These are phyloP conservation scores for Epiblema foenella DNA, from an alignment of 2,888 invertebrate genomes.

Conservation along the genomic window DNA sequence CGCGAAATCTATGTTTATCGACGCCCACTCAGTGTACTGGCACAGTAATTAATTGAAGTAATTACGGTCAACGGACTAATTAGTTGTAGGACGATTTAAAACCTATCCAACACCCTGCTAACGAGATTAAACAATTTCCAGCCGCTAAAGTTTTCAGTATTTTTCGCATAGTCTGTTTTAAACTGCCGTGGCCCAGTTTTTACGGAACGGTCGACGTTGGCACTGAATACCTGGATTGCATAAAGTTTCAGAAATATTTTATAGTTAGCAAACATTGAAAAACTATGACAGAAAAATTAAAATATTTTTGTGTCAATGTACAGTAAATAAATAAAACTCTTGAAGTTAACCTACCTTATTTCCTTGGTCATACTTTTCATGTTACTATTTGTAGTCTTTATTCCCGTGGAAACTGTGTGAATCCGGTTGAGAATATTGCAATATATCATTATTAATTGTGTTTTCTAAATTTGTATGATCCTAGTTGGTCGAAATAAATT, in stretches of 20 bases:
- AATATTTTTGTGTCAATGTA: neutral
- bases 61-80: slow-evolving; percentile 57
- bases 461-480: too few species aligned
- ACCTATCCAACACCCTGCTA: slow-evolving; percentile 46
- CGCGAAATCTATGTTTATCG: slow-evolving; percentile 56
- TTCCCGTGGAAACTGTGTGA: too few species aligned
- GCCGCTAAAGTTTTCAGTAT: slow-evolving; percentile 23
- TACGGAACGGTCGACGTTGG: slow-evolving; percentile 7
- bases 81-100: slow-evolving; percentile 53
- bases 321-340: neutral
- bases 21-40: slow-evolving; percentile 52
- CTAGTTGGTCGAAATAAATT: too few species aligned
- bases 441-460: too few species aligned
- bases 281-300: neutral
- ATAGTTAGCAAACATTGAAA: slow-evolving; percentile 3
- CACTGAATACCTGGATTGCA: slow-evolving; percentile 15
- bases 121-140: slow-evolving; percentile 28
- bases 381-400: neutral
- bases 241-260: slow-evolving; percentile 22
- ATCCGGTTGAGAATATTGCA: too few species aligned
- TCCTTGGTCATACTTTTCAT: neutral
- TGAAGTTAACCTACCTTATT: neutral
- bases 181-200: slow-evolving; percentile 32
- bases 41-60: slow-evolving; percentile 56
- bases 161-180: slow-evolving; percentile 26